Conservation (phyloP, 2,797 vertebrate species). For the Hybognathus amarus region DNA sequence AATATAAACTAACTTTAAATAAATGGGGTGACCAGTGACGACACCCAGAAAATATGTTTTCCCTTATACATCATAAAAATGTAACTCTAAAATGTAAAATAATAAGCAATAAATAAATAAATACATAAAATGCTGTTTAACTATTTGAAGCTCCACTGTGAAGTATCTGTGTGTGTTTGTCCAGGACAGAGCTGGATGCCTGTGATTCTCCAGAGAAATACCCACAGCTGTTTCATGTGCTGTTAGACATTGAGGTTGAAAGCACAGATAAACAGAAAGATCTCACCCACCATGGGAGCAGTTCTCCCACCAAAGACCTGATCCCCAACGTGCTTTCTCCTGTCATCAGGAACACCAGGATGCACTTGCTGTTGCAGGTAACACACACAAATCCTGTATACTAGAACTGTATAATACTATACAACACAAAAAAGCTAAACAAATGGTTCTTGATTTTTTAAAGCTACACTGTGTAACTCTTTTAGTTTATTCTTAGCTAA, state of each 20-base stretch:
- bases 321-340: conserved; percentile 93
- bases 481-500: too few relatives aligned
- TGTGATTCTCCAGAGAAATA: conserved; percentile 98
- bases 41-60: neutral
- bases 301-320: conserved; percentile 93
- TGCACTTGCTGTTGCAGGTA: conserved; percentile 88
- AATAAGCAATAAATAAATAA: too few relatives aligned
- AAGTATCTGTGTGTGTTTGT: conserved; percentile 29
- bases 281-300: conserved; percentile 98
- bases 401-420: neutral
- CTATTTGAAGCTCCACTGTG: neutral
- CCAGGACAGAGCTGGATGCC: conserved; percentile 93
- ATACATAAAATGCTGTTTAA: neutral
- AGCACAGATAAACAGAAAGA: conserved; percentile 90
- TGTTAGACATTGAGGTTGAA: conserved; percentile 92
- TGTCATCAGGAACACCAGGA: conserved; percentile 96
- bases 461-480: too few relatives aligned
- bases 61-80: neutral
- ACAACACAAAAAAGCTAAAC: neutral
- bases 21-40: neutral
- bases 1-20: neutral
- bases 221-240: conserved; percentile 94
- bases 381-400: neutral
- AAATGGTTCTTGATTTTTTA: neutral
- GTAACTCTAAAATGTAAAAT: neutral